These are phyloP conservation scores for Zosterops pallidus DNA, from an alignment of 2,113 vertebrate genomes.

Conservation along the genomic window DNA sequence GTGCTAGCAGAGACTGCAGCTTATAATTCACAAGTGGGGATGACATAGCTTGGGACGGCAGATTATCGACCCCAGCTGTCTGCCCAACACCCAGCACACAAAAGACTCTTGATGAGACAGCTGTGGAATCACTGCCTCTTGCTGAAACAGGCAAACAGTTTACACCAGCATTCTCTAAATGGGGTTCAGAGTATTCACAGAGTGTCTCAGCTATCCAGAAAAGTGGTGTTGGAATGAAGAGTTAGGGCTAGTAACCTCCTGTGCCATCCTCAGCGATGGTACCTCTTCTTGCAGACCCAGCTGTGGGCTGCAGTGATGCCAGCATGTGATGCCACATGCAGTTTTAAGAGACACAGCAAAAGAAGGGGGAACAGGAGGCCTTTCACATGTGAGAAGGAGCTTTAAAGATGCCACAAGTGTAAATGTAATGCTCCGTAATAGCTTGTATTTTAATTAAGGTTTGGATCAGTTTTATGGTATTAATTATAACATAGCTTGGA, in stretches of 20 bases:
- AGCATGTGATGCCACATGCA: rapidly evolving
- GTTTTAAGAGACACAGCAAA: not conserved
- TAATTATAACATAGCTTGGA: not conserved
- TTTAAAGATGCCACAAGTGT: not conserved
- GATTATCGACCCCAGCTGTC: conserved; percentile 40
- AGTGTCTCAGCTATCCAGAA: not conserved
- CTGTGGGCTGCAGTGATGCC: not conserved
- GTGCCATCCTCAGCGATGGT: not conserved
- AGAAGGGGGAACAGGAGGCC: not conserved
- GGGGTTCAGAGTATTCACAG: not conserved
- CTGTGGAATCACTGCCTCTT: conserved; percentile 14
- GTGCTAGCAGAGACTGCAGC: not conserved
- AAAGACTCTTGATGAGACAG: conserved; percentile 33
- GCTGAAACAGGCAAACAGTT: not conserved
- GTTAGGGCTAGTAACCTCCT: not conserved
- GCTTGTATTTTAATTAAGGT: not conserved
- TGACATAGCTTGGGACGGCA: conserved; percentile 37
- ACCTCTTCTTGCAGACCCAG: not conserved
- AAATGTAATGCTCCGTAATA: not conserved
- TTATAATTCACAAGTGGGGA: conserved; percentile 37
- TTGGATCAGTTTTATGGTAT: not conserved
- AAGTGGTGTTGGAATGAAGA: not conserved
- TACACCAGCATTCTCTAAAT: not conserved
- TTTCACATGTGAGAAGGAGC: not conserved
- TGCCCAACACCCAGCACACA: conserved; percentile 5